Conservation (phyloP, 2,888 invertebrate genomes). For the Arge pagana region DNA sequence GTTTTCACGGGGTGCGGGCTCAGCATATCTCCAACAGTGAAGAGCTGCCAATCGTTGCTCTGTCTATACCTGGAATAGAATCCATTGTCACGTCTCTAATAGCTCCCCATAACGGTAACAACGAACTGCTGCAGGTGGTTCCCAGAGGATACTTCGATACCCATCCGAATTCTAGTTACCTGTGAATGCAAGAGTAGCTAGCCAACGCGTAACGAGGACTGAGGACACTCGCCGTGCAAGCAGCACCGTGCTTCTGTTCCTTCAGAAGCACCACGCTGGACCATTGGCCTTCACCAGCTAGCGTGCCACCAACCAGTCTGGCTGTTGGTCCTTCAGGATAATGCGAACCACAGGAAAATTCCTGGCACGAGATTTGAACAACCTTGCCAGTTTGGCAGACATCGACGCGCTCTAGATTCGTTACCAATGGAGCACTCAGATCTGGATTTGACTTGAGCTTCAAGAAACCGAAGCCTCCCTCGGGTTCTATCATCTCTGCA, state of each 20-base stretch:
- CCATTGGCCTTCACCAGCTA: constrained; percentile 62
- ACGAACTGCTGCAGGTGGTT: not conserved
- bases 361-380: constrained; percentile 63
- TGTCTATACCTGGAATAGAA: constrained; percentile 45
- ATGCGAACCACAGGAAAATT: constrained; percentile 56
- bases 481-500: constrained; percentile 59
- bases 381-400: constrained; percentile 57
- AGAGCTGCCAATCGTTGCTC: constrained; percentile 50
- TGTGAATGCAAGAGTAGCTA: constrained; percentile 55
- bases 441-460: constrained; percentile 47
- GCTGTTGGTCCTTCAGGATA: constrained; percentile 53
- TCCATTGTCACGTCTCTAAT: no score
- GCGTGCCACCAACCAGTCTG: constrained; percentile 60
- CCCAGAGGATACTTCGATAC: not conserved
- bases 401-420: constrained; percentile 57
- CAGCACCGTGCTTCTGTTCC: constrained; percentile 48
- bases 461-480: constrained; percentile 56
- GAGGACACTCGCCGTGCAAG: constrained; percentile 56
- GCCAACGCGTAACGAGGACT: constrained; percentile 55
- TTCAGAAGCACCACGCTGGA: constrained; percentile 63
- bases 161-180: constrained; percentile 36
- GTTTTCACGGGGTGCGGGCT: constrained; percentile 52
- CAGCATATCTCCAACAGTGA: constrained; percentile 45
- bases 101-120: no score
- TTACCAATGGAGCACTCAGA: constrained; percentile 49